These are phyloP conservation scores for Remorina albescens DNA, from an alignment of 2,797 vertebrate genomes.

Conservation along the genomic window DNA sequence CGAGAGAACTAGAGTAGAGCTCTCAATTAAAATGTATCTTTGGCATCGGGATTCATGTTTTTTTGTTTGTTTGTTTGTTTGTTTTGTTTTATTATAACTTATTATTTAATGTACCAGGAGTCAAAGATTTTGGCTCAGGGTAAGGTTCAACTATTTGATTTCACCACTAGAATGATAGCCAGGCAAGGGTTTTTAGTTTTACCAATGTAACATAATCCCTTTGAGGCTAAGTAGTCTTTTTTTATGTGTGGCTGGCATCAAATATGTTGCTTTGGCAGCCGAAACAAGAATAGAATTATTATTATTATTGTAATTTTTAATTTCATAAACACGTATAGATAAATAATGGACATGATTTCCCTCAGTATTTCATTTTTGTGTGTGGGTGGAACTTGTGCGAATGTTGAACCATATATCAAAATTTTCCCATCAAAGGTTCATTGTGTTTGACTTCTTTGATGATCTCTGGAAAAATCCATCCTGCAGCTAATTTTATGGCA, in stretches of 20 bases:
- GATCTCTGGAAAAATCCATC: neutral
- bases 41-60: conserved; percentile 6
- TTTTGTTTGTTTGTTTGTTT: neutral
- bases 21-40: conserved; percentile 35
- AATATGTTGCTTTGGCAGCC: neutral
- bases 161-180: neutral
- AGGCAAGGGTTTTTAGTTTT: neutral
- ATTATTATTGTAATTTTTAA: neutral
- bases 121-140: neutral
- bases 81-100: neutral
- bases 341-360: neutral
- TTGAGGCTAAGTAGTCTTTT: neutral
- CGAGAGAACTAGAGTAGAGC: conserved; percentile 10
- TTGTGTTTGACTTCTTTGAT: neutral
- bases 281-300: neutral
- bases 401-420: neutral
- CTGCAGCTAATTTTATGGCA: too few relatives aligned
- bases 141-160: neutral
- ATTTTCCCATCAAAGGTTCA: neutral
- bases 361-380: neutral
- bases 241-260: neutral
- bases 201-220: neutral
- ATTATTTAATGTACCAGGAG: neutral
- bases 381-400: neutral
- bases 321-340: neutral